phyloP scores from a whole-genome alignment of 30 jellyfish, hydroid and myxozoan species.

The Clytia hemisphaerica region DNA sequence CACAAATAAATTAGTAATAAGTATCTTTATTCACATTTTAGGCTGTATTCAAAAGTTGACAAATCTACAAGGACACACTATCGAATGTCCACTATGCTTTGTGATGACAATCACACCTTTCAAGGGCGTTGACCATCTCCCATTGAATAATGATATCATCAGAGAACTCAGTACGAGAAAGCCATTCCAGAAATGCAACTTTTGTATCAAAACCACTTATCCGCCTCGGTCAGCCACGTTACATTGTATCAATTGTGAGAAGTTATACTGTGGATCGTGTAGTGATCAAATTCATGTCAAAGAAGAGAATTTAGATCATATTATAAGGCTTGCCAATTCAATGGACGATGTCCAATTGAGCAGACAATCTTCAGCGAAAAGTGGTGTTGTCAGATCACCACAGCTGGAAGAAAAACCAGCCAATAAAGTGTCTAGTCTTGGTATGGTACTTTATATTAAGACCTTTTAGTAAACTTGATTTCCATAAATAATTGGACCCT shows the following conservation, averaged over 20 bases:
- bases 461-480: too few species aligned
- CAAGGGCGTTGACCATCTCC: conserved; percentile 38
- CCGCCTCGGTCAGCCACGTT: conserved; percentile 65
- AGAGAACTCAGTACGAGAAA: conserved; percentile 19
- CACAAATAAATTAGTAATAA: too few species aligned
- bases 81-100: conserved; percentile 63
- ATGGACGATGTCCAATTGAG: not conserved
- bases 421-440: too few species aligned
- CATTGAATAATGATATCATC: conserved; percentile 35
- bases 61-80: conserved; percentile 61
- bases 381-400: too few species aligned
- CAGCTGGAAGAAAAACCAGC: too few species aligned
- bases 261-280: conserved; percentile 52
- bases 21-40: conserved; percentile 1
- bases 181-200: conserved; percentile 34
- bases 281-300: conserved; percentile 50
- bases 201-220: conserved; percentile 38
- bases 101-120: conserved; percentile 37
- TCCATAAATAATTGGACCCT: too few species aligned
- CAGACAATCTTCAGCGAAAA: not conserved
- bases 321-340: conserved; percentile 32
- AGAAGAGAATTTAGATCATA: conserved; percentile 43
- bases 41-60: conserved; percentile 48
- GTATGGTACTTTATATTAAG: too few species aligned
- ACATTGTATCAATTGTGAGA: conserved; percentile 48